phyloP scores from a whole-genome alignment of 1,140 invertebrate genomes.

The Drosophila ambigua region DNA sequence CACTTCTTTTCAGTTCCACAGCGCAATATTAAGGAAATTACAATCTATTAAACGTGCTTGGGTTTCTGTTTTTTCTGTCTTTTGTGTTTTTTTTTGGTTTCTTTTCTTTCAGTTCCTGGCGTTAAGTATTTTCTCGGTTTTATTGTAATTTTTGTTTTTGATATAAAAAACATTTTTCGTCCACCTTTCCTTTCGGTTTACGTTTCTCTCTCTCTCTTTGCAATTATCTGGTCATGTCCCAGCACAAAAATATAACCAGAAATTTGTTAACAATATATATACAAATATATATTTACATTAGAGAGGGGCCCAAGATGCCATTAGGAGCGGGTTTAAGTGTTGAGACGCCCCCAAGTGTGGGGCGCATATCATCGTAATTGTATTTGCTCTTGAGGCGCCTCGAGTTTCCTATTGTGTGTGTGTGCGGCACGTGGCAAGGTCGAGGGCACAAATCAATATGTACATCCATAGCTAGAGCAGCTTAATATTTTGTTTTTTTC shows the following conservation, averaged over 20 bases:
- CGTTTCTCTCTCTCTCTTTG: constrained; percentile 39
- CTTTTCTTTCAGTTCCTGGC: constrained; percentile 10
- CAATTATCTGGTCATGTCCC: constrained; percentile 76
- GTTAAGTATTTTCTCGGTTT: constrained; percentile 18
- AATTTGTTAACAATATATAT: constrained; percentile 55
- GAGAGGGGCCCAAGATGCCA: constrained; percentile 41
- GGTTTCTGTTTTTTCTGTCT: constrained; percentile 24
- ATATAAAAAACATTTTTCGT: constrained; percentile 41
- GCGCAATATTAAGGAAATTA: constrained; percentile 65
- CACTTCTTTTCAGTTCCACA: constrained; percentile 45
- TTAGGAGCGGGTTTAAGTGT: constrained; percentile 58
- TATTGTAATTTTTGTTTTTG: constrained; percentile 38
- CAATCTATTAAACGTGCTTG: constrained; percentile 67
- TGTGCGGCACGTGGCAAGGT: constrained; percentile 24
- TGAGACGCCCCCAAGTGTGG: constrained; percentile 11
- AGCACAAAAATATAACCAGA: constrained; percentile 52
- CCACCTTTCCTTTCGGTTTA: constrained; percentile 9
- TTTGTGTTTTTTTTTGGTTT: constrained; percentile 14
- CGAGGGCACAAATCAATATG: not conserved
- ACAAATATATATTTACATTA: constrained; percentile 54
- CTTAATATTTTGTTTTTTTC: not conserved
- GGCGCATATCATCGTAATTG: constrained; percentile 66
- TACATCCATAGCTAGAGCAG: not conserved
- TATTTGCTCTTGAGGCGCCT: constrained; percentile 49
- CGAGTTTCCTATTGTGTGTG: constrained; percentile 5